Base-by-base conservation (phyloP, 2,113 vertebrate species). In the Lutjanus erythropterus region DNA sequence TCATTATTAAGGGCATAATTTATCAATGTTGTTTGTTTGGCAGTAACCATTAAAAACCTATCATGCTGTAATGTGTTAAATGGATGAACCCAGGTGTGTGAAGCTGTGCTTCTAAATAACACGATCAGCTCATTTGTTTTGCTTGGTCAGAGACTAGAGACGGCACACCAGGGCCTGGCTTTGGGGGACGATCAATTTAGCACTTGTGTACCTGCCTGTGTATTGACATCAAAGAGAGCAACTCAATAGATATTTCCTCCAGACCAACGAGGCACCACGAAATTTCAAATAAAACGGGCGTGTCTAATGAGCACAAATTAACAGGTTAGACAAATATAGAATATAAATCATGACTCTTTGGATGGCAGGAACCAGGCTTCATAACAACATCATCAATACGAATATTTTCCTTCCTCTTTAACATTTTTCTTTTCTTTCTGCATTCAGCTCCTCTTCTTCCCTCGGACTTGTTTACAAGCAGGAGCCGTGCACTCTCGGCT, bases 61-160 rank as follows among this genome's bases (percentile, higher is more conserved):
- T 76, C 49, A 71, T 27, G 52, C 41, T 44, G 29, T 50, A 56
- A 71, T 68, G 74, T 55, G 49, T 69, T 70, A 52, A 73, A 69
- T 49, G 39, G 27, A 52, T 50, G 62, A 44, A 71, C 76, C 56
- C 69, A 85, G 60, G 68, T 59, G 76, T 77, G 70, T 47, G 66
- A 64, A 56, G 41, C 31, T 47, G 59, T 69, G 67, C 23, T 72
- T 62, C 50, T 31, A 70, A 84, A 81, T 71, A 65, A 66, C 19
- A 74, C 19, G 8, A 77, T 49, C 14, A 35, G 11, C 46, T 55
- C 37, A 50, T 75, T 84, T 80, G 62, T 86, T 72, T 73, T 79
- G 61, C 65, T 80, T 52, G 29, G 56, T 52, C 50, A 60, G 59
- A 81, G 19, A 44, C n/a, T 27, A n/a, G n/a, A n/a, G n/a, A 75